Percentiles rank a stretch among this genome's conserved stretches.
Conservation (phyloP, 2,888 invertebrate species). For the Caenorhabditis japonica region DNA sequence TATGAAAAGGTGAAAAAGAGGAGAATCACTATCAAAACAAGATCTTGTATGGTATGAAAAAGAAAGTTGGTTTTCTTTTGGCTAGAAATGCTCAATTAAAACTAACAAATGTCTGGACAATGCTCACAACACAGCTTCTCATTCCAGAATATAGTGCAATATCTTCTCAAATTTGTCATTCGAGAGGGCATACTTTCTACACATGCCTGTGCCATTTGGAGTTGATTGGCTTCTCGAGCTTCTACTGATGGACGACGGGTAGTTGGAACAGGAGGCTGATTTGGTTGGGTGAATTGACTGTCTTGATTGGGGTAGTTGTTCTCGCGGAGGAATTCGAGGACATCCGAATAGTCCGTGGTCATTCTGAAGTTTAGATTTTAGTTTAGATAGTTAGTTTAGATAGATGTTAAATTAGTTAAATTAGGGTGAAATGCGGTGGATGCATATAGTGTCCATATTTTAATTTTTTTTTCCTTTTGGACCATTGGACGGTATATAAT, state of each 20-base stretch:
- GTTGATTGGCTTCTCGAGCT: constrained; percentile 27
- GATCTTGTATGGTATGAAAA: no score
- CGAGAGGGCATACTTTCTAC: constrained; percentile 68
- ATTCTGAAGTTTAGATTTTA: constrained; percentile 61
- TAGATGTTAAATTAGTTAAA: no score
- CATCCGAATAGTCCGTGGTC: constrained; percentile 70
- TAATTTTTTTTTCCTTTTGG: no score
- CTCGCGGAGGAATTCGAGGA: constrained; percentile 69
- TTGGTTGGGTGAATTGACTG: constrained; percentile 28
- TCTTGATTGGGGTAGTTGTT: constrained; percentile 75
- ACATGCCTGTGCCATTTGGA: constrained; percentile 53
- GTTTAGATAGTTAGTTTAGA: not conserved
- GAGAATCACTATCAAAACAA: no score
- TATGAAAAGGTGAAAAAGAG: not conserved
- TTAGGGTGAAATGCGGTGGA: no score
- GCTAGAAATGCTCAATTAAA: not conserved
- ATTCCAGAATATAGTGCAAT: constrained; percentile 77
- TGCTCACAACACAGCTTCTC: constrained; percentile 75
- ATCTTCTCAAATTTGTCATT: constrained; percentile 72
- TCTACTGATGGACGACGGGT: constrained; percentile 30
- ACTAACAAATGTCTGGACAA: constrained; percentile 72
- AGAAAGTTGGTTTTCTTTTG: constrained; percentile 17
- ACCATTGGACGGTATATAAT: no score
- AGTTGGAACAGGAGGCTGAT: constrained; percentile 12
- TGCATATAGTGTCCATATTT: no score